Base-by-base conservation (phyloP, 2,797 vertebrate genomes). In the Schizopygopsis pylzovi region DNA sequence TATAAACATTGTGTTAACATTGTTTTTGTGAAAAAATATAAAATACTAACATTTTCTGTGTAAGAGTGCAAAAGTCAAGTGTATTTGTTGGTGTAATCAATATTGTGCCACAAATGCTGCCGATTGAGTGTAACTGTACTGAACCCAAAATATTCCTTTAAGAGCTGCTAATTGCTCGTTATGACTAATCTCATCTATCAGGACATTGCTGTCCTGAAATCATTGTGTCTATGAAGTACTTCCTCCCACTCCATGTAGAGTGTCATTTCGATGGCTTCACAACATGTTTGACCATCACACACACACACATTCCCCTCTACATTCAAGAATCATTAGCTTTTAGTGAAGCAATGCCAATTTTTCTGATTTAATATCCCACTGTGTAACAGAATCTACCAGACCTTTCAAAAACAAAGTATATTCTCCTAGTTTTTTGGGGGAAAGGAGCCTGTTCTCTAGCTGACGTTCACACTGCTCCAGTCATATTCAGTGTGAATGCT, bases 291-390 rank as follows among this genome's bases (percentile, higher is more conserved):
- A 63, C n/a, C 59, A 28, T 13, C 59, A 61, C 59, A 63, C n/a
- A 28, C 59, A 12, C 49, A 54, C 49, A 54, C 49, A 54, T 25
- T 25, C 59, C 10, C 25, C n/a, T 12, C 59, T 63, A 63, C 11
- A 63, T 63, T 63, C n/a, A 63, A 63, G n/a, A 63, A 63, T n/a
- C n/a, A 13, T 63, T 63, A 63, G 59, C 59, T 63, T 63, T 63
- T 13, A 63, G 59, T 28, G n/a, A 63, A 63, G 59, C 52, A 82
- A 67, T 79, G 79, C 52, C 87, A 83, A 16, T 39, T 75, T 70
- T 54, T 12, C 45, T 43, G 43, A 70, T 37, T 73, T 79, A 47
- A 82, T 75, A 56, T 79, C 71, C 12, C 75, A n/a, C 1, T 13
- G 56, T 80, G 18, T 71, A 61, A 39, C 67, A 56, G 9, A 82